These are phyloP conservation scores for Chrysina gloriosa DNA, from an alignment of 2,888 invertebrate species.

Conservation along the genomic window DNA sequence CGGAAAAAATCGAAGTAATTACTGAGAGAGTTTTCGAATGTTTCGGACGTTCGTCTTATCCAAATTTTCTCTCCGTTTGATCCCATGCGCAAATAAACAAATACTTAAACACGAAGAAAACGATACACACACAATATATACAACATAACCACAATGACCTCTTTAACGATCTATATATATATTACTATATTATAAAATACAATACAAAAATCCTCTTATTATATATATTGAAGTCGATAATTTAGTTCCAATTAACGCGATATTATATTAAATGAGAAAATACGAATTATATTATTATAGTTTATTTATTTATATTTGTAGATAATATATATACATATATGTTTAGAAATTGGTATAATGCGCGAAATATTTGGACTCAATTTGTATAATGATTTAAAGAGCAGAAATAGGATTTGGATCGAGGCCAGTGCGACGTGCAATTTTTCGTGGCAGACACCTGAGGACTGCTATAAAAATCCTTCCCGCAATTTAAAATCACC, in stretches of 20 bases:
- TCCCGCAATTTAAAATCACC: constrained; percentile 36
- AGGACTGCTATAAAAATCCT: constrained; percentile 50
- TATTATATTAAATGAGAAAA: constrained; percentile 57
- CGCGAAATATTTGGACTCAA: constrained; percentile 51
- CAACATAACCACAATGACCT: constrained; percentile 65
- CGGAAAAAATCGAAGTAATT: constrained; percentile 10
- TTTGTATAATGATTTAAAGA: constrained; percentile 40
- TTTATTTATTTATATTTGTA: constrained; percentile 67
- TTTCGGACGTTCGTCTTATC: neutral
- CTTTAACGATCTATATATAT: constrained; percentile 52
- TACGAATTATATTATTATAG: constrained; percentile 54
- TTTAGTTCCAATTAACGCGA: constrained; percentile 59
- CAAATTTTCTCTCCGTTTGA: neutral
- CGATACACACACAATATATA: constrained; percentile 21
- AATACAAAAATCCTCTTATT: constrained; percentile 55
- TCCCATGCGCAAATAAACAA: neutral
- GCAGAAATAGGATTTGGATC: constrained; percentile 53
- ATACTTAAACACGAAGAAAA: constrained; percentile 36
- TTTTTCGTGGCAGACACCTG: constrained; percentile 50
- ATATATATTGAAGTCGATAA: constrained; percentile 62
- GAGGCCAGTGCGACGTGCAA: constrained; percentile 65
- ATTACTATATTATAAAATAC: constrained; percentile 39
- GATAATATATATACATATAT: constrained; percentile 55
- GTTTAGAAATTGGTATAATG: constrained; percentile 40
- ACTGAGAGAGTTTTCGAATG: constrained; percentile 7